Conservation (phyloP, 2,888 invertebrate genomes). For the Cephus runcator region DNA sequence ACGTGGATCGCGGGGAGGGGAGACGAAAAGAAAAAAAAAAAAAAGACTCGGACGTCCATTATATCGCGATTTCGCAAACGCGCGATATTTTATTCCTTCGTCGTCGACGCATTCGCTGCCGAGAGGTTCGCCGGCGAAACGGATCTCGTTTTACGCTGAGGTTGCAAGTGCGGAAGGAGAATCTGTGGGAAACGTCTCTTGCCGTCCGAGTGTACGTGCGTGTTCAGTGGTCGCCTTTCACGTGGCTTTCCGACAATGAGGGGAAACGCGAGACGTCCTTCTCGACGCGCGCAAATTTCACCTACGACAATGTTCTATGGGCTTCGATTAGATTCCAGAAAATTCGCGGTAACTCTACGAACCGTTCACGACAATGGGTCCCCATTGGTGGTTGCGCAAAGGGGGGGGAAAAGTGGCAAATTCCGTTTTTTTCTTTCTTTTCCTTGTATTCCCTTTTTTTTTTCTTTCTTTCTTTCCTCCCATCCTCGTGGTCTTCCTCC, state of each 20-base stretch:
- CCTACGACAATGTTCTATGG: constrained; percentile 1
- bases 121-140: neutral
- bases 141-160: neutral
- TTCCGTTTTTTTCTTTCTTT: constrained; percentile 19
- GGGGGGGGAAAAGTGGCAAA: constrained; percentile 43
- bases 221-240: neutral
- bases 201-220: neutral
- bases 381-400: constrained; percentile 33
- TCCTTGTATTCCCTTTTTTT: constrained; percentile 9
- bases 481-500: neutral
- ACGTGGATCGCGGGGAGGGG: neutral
- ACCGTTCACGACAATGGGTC: constrained; percentile 6
- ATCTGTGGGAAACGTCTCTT: neutral
- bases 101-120: neutral
- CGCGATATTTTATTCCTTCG: constrained; percentile 12
- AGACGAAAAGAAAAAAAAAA: constrained; percentile 18
- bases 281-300: neutral
- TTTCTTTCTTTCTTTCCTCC: constrained; percentile 8
- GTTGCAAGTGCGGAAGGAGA: neutral
- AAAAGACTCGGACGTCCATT: constrained; percentile 19
- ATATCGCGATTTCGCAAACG: constrained; percentile 27
- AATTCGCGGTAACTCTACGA: constrained; percentile 9
- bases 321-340: constrained; percentile 4
- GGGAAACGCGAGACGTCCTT: neutral
- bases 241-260: neutral